phyloP scores from a whole-genome alignment of 2,888 invertebrate genomes.

The Aleiodes testaceus region DNA sequence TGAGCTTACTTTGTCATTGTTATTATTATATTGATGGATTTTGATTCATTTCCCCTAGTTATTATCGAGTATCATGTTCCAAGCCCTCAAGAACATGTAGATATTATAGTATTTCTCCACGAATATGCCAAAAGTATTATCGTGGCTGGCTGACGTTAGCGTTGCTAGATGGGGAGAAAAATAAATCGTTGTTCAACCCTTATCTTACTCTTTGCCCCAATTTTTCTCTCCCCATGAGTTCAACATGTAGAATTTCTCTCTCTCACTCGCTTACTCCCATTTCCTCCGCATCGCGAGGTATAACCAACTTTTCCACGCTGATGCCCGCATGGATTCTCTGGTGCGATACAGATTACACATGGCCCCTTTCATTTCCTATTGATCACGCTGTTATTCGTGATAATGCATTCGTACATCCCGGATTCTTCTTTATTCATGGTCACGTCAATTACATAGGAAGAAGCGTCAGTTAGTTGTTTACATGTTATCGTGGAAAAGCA shows the following conservation, averaged over 20 bases:
- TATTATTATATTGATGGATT: conserved; percentile 12
- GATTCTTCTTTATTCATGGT: conserved; percentile 10
- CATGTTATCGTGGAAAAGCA: background rate
- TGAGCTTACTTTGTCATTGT: background rate
- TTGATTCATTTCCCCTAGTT: background rate
- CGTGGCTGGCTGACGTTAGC: background rate
- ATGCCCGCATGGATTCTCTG: conserved; percentile 8
- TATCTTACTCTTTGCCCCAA: conserved; percentile 59
- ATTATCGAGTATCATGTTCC: background rate
- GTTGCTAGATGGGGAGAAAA: conserved; percentile 12
- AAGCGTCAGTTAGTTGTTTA: conserved; percentile 12
- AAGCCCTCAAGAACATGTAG: background rate
- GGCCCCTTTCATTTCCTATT: too few species aligned
- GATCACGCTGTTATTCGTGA: conserved; percentile 12
- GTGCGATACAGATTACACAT: conserved; percentile 16
- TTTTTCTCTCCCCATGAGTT: conserved; percentile 49
- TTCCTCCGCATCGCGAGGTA: background rate
- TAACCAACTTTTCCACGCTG: conserved; percentile 1
- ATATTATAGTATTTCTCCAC: conserved; percentile 9
- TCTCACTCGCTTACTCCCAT: conserved; percentile 29
- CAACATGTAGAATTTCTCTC: conserved; percentile 28
- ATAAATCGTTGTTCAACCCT: conserved; percentile 52
- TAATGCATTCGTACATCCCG: background rate
- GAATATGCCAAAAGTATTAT: conserved; percentile 39
- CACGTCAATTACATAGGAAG: conserved; percentile 15